Evolutionary conservation across 2,888 invertebrate genomes (phyloP), one percentile per base, ranked within the genome.

Genomic region (Epinotia nisella): DNA sequence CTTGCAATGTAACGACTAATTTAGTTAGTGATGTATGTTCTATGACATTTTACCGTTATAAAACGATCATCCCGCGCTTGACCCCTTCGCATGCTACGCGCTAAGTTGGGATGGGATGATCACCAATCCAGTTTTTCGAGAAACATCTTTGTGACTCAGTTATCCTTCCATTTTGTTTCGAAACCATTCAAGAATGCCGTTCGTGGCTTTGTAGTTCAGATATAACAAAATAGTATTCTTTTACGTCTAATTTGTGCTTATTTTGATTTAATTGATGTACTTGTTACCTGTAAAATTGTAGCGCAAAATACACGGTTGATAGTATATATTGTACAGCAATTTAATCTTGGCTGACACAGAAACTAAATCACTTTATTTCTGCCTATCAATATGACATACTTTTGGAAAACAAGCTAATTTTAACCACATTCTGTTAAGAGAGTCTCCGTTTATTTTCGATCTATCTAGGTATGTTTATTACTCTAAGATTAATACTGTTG

Each of bases 61-160:
- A 71, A 41, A 29, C 29, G 29, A 60, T 60, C 53, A 56, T 55
- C 61, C 67, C 41, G 60, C 71, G 71, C 29, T 71, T 67, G 67
- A 71, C 55, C 71, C 49, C 51, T 58, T 39, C 65, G 66, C 71
- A 53, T 41, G 53, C 39, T 62, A 60, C 29, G 45, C 56, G 70
- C 66, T 68, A 71, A 71, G 68, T 64, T 68, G 58, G 71, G 74
- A 74, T 71, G 58, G 71, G 74, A 74, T 74, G 58, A 68, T 21
- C 62, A 67, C 68, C 68, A 71, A 74, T 71, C 71, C 74, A 70
- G 67, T 71, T 67, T 74, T 71, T 74, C 74, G 70, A 74, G 66
- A 71, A 41, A 45, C 66, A 53, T 53, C 65, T 65, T 55, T 39
- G 35, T 71, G 71, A 71, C 53, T 71, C 71, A 71, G 66, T 60